phyloP scores from a whole-genome alignment of 2,113 vertebrate species.

The Taurulus bubalis region DNA sequence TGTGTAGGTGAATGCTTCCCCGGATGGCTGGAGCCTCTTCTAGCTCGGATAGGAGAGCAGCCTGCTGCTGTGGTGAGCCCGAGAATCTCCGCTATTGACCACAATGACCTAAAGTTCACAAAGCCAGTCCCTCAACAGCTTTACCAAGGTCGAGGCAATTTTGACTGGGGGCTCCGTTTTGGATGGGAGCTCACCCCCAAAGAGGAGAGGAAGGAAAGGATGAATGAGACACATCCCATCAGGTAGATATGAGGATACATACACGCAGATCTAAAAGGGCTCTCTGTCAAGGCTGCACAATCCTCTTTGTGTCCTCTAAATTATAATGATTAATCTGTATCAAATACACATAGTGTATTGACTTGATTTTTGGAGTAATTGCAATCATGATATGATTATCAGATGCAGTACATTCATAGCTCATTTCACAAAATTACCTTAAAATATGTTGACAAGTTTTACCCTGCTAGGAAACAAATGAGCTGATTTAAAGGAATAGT shows the following conservation, averaged over 20 bases:
- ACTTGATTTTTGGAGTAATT: not conserved
- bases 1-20: constrained; percentile 88
- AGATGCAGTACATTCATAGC: not conserved
- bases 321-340: not conserved
- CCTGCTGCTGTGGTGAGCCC: constrained; percentile 87
- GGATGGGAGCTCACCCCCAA: constrained; percentile 86
- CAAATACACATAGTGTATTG: not conserved
- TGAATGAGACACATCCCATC: constrained; percentile 88
- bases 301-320: not conserved
- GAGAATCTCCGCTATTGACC: constrained; percentile 85
- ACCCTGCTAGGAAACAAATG: not conserved
- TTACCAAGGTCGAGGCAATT: constrained; percentile 83
- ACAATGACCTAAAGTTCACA: constrained; percentile 84
- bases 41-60: constrained; percentile 87
- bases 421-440: not conserved
- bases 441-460: not conserved
- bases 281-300: not conserved
- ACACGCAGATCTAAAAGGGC: not conserved
- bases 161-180: constrained; percentile 89
- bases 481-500: not conserved
- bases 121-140: constrained; percentile 76
- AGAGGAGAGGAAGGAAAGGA: constrained; percentile 79
- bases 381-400: not conserved
- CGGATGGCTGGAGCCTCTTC: constrained; percentile 90
- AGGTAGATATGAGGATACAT: constrained; percentile 70